These are phyloP conservation scores for Xanthia icteritia DNA, from an alignment of 2,888 invertebrate species.

Conservation along the genomic window DNA sequence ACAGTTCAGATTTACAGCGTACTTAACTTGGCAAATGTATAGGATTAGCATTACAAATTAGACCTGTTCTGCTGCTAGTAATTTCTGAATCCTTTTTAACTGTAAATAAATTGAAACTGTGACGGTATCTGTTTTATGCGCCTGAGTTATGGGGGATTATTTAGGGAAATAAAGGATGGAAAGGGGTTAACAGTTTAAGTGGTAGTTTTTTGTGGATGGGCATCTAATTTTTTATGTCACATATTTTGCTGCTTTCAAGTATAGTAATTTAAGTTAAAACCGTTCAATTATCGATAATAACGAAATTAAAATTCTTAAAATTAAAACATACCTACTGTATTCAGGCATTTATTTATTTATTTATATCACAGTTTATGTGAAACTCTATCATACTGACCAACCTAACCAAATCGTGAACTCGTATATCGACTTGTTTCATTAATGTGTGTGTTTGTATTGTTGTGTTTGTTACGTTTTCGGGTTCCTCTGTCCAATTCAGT, in stretches of 20 bases:
- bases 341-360: too few species aligned
- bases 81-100: slow-evolving; percentile 56
- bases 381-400: background rate
- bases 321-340: too few species aligned
- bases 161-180: slow-evolving; percentile 20
- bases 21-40: slow-evolving; percentile 63
- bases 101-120: slow-evolving; percentile 55
- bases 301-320: too few species aligned
- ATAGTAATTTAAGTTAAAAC: too few species aligned
- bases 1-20: slow-evolving; percentile 60
- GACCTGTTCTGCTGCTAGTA: slow-evolving; percentile 41
- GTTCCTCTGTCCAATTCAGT: background rate
- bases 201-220: too few species aligned
- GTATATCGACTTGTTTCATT: background rate
- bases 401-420: background rate
- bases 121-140: slow-evolving; percentile 62
- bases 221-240: too few species aligned
- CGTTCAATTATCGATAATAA: too few species aligned
- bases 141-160: slow-evolving; percentile 49
- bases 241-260: too few species aligned
- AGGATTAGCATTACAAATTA: slow-evolving; percentile 68
- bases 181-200: slow-evolving; percentile 10
- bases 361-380: too few species aligned
- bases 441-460: background rate
- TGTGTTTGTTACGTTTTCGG: background rate